Evolutionary conservation across 2,797 vertebrate genomes (phyloP), one percentile per base, ranked within the genome.

Genomic region (Falco rusticolus): DNA sequence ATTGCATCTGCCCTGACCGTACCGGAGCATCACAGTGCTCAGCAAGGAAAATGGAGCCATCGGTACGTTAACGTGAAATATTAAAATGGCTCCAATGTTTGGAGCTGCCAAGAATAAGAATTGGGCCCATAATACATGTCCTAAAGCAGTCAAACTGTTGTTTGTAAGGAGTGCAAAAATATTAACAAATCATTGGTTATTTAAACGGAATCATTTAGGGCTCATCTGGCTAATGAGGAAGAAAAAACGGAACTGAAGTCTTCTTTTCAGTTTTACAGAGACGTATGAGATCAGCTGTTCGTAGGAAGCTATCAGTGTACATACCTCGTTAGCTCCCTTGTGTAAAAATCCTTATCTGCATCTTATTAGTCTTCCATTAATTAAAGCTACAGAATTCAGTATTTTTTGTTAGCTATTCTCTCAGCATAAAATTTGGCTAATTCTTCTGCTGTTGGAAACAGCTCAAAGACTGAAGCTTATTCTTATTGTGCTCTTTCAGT

Each of bases 311-410:
- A 26, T 79, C 70, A 93, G 93, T 34, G 82, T 66, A 51, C 84
- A 39, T 71, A 95, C 89, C 92, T 87, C 47, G 45, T 96, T 94
- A 91, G 93, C 59, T 86, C 89, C 91, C 86, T 93, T 29, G 75
- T 83, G 72, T 61, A 64, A 81, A 51, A 79, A 72, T 82, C 94
- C 85, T 95, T 94, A 87, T 95, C 89, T 96, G 86, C 16, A 22
- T 91, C 84, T 91, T 96, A 89, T 92, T 96, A 95, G 94, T 84
- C 78, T 95, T 77, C 78, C 94, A 96, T 98, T 96, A 96, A 96
- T 92, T 96, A 88, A 94, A 93, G 87, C 83, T 94, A 43, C 72
- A 87, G 90, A 87, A 95, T 57, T 41, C 70, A 17, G 31, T 57
- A 43, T 47, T 94, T 95, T 94, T 80, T 74, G 76, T 88, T 84